Percentiles rank a stretch among this genome's conserved stretches.
Conservation (phyloP, 2,888 invertebrate genomes). For the Trachelus troglodyta region DNA sequence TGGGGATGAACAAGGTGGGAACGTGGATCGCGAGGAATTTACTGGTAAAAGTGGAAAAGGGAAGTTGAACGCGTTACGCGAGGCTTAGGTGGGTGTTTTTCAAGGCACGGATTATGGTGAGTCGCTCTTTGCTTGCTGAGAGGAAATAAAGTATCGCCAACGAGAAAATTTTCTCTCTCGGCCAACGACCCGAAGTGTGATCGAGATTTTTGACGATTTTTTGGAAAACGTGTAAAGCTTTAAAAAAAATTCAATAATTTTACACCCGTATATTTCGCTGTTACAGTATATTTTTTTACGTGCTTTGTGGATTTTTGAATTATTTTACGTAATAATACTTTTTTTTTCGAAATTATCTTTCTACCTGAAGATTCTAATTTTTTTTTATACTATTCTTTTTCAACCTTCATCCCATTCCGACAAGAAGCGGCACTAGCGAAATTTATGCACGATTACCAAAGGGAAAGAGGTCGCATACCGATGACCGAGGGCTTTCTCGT, state of each 20-base stretch:
- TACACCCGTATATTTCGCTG: too few relatives aligned
- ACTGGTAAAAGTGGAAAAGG: neutral
- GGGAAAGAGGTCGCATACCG: neutral
- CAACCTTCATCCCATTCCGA: neutral
- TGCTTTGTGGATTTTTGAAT: too few relatives aligned
- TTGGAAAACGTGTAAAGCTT: neutral
- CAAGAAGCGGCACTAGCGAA: neutral
- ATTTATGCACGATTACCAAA: neutral
- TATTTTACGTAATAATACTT: too few relatives aligned
- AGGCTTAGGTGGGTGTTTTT: constrained; percentile 28
- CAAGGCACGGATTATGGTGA: constrained; percentile 24
- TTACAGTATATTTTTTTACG: too few relatives aligned
- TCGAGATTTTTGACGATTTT: neutral
- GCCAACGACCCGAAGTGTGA: neutral
- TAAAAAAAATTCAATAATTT: neutral
- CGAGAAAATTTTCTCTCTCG: too few relatives aligned
- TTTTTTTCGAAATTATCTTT: too few relatives aligned
- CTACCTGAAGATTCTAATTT: too few relatives aligned
- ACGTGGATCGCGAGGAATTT: neutral
- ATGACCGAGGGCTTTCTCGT: neutral
- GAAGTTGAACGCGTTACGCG: neutral
- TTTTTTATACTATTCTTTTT: neutral
- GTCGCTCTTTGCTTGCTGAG: constrained; percentile 3
- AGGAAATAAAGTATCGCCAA: neutral
- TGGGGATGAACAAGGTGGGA: neutral